A percentile compares a stretch with the other conserved stretches of the same genome.
Conservation (phyloP, 2,797 vertebrate genomes). For the Alauda arvensis region DNA sequence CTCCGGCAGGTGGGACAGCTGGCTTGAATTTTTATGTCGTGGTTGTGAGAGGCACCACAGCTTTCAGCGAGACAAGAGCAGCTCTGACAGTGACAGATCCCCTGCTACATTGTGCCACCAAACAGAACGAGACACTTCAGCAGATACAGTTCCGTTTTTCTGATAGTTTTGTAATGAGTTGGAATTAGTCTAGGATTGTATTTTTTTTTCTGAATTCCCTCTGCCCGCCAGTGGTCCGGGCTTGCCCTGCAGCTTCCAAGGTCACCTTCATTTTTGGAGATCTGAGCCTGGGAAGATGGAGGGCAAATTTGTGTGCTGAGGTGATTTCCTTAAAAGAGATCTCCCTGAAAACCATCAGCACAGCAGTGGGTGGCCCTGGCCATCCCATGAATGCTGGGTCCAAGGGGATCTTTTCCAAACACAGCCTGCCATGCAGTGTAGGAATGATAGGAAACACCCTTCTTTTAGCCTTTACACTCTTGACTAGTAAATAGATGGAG, state of each 20-base stretch:
- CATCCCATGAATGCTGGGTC: neutral
- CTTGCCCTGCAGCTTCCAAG: neutral
- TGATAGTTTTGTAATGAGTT: neutral
- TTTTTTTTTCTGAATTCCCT: slow-evolving; percentile 17
- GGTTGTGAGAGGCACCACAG: slow-evolving; percentile 20
- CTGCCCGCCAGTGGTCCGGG: neutral
- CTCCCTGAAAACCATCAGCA: neutral
- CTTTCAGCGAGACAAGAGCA: slow-evolving; percentile 29
- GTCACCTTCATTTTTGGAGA: neutral
- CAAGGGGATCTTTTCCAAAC: neutral
- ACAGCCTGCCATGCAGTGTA: neutral
- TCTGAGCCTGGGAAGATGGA: neutral
- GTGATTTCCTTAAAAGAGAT: neutral
- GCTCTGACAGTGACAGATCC: slow-evolving; percentile 50
- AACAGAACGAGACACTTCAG: slow-evolving; percentile 18
- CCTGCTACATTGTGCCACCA: slow-evolving; percentile 20
- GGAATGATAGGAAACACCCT: neutral
- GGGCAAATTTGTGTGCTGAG: neutral
- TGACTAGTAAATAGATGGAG: neutral
- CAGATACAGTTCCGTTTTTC: neutral
- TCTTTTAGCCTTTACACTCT: neutral
- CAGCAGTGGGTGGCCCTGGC: neutral
- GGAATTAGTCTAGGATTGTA: neutral
- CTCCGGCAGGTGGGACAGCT: slow-evolving; percentile 53
- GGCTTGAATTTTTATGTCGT: slow-evolving; percentile 37